phyloP scores from a whole-genome alignment of 2,888 invertebrate genomes.

The Heliconius hortense region DNA sequence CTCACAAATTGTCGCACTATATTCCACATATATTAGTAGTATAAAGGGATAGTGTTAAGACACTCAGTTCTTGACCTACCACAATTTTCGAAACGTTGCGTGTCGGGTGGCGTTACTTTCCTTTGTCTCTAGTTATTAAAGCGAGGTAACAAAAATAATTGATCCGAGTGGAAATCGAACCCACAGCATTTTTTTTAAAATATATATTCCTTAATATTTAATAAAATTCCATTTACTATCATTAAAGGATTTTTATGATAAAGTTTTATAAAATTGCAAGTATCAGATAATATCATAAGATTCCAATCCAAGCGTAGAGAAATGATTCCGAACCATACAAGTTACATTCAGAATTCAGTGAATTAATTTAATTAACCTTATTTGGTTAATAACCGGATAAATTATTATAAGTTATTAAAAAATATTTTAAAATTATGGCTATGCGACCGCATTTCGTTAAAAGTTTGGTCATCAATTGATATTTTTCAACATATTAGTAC shows the following conservation, averaged over 20 bases:
- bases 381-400: slow-evolving; percentile 37
- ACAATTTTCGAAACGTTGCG: no score
- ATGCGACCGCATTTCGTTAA: neutral
- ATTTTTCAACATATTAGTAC: slow-evolving; percentile 22
- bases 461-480: slow-evolving; percentile 2
- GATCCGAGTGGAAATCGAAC: no score
- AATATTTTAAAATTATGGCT: slow-evolving; percentile 33
- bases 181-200: no score
- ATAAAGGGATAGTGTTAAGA: no score
- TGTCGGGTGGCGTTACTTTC: no score
- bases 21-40: no score
- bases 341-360: slow-evolving; percentile 8
- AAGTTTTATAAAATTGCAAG: neutral
- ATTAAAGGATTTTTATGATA: neutral
- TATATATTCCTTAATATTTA: neutral
- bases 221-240: neutral
- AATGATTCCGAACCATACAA: slow-evolving; percentile 16
- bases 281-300: neutral
- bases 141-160: no score
- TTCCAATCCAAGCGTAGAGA: slow-evolving; percentile 13
- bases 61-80: no score
- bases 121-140: no score
- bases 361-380: slow-evolving; percentile 24
- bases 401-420: slow-evolving; percentile 42
- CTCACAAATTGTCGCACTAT: no score